Conservation (phyloP, 2,888 invertebrate genomes). For the Dione juno region DNA sequence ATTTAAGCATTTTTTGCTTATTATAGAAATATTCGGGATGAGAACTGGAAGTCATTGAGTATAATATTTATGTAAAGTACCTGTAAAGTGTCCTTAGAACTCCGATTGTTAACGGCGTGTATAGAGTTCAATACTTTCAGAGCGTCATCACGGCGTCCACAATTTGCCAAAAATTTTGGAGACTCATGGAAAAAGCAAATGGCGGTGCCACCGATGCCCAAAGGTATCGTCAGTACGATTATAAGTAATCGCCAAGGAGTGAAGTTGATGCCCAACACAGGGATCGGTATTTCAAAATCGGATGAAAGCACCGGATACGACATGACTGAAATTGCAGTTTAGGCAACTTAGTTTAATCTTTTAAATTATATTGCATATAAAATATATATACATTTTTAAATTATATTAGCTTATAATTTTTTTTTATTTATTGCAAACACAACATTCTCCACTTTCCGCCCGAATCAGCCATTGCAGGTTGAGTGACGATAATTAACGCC, state of each 20-base stretch:
- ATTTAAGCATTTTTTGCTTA: too few relatives aligned
- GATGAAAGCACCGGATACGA: conserved; percentile 86
- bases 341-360: too few relatives aligned
- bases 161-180: conserved; percentile 88
- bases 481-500: too few relatives aligned
- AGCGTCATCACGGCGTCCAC: conserved; percentile 85
- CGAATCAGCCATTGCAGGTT: too few relatives aligned
- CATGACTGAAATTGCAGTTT: conserved; percentile 74
- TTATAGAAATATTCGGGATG: too few relatives aligned
- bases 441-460: too few relatives aligned
- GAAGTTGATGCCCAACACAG: conserved; percentile 80
- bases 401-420: too few relatives aligned
- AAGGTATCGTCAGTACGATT: conserved; percentile 71
- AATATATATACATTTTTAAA: too few relatives aligned
- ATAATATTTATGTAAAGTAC: conserved; percentile 48
- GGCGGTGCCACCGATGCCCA: conserved; percentile 82
- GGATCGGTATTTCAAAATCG: conserved; percentile 66
- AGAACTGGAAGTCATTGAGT: not conserved
- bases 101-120: conserved; percentile 63
- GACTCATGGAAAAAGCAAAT: conserved; percentile 88
- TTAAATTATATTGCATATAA: too few relatives aligned
- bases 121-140: conserved; percentile 74
- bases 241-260: conserved; percentile 90
- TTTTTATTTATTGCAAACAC: too few relatives aligned
- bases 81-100: conserved; percentile 59